Percentiles rank a stretch among this genome's conserved stretches.
Evolutionary conservation across 2,113 vertebrate species (phyloP).

Genomic region (Rousettus leschenaultii): DNA sequence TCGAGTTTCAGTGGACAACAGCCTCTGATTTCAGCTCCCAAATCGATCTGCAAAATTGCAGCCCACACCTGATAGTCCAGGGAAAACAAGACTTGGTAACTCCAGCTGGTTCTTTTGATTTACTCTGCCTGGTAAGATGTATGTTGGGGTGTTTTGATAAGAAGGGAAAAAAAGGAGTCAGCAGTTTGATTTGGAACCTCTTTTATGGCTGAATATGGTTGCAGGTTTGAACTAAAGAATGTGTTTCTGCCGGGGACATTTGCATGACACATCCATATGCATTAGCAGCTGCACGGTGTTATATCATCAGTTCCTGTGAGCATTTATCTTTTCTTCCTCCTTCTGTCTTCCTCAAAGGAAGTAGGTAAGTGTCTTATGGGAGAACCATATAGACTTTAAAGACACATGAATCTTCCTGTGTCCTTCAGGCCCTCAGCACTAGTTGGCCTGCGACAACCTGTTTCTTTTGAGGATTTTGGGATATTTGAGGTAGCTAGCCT

Average conservation of each 20-base stretch:
- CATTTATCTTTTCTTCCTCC: conserved; percentile 52
- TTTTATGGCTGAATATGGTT: conserved; percentile 67
- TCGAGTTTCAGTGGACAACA: conserved; percentile 69
- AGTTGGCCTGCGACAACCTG: neutral
- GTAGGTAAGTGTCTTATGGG: conserved; percentile 38
- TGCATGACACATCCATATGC: conserved; percentile 75
- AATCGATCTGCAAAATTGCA: conserved; percentile 70
- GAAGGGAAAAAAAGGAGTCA: conserved; percentile 76
- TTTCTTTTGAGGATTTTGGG: conserved; percentile 24
- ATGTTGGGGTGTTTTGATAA: conserved; percentile 80
- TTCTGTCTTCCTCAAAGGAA: conserved; percentile 55
- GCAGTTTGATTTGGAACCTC: conserved; percentile 82
- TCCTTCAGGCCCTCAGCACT: neutral
- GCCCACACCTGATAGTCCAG: conserved; percentile 77
- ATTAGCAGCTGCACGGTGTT: conserved; percentile 70
- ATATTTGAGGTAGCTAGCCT: neutral
- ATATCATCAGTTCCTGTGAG: conserved; percentile 69
- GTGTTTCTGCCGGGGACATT: conserved; percentile 74
- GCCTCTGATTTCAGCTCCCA: conserved; percentile 60
- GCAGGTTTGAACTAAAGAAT: conserved; percentile 72
- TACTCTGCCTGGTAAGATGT: conserved; percentile 77
- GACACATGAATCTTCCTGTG: neutral
- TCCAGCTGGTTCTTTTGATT: conserved; percentile 83
- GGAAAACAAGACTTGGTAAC: conserved; percentile 71
- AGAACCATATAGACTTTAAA: conserved; percentile 17